These are phyloP conservation scores for Erebia epiphron DNA, from an alignment of 2,888 invertebrate species.

Conservation along the genomic window DNA sequence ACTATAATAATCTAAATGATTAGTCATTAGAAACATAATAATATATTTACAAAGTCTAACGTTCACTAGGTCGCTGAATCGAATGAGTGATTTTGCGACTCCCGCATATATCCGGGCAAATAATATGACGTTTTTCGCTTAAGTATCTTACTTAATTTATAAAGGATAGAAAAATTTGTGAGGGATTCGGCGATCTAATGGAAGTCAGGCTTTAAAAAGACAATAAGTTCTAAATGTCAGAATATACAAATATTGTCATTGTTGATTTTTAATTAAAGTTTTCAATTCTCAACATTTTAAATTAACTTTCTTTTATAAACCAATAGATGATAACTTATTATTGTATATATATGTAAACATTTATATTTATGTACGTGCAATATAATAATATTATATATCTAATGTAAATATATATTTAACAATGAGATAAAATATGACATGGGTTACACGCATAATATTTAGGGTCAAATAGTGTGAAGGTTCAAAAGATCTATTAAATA, in stretches of 20 bases:
- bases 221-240: not conserved
- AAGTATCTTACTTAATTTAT: not conserved
- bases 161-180: not conserved
- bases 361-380: not conserved
- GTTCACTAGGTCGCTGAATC: not conserved
- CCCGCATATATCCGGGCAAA: too few species aligned
- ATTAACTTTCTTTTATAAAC: constrained; percentile 19
- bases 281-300: constrained; percentile 24
- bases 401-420: constrained; percentile 2
- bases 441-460: not conserved
- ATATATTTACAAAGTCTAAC: not conserved
- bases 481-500: not conserved
- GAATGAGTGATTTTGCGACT: not conserved
- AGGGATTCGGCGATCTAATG: not conserved
- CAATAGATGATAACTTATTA: constrained; percentile 20
- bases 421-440: not conserved
- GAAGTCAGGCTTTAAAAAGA: not conserved
- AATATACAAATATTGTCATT: constrained; percentile 31
- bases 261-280: constrained; percentile 22
- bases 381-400: not conserved
- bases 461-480: not conserved
- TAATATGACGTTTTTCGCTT: not conserved
- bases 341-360: constrained; percentile 7
- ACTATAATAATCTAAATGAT: not conserved
- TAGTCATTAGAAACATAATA: not conserved